Percentiles rank a stretch among this genome's conserved stretches.
phyloP scores from a whole-genome alignment of 2,888 invertebrate species.

The Thumatha senex region DNA sequence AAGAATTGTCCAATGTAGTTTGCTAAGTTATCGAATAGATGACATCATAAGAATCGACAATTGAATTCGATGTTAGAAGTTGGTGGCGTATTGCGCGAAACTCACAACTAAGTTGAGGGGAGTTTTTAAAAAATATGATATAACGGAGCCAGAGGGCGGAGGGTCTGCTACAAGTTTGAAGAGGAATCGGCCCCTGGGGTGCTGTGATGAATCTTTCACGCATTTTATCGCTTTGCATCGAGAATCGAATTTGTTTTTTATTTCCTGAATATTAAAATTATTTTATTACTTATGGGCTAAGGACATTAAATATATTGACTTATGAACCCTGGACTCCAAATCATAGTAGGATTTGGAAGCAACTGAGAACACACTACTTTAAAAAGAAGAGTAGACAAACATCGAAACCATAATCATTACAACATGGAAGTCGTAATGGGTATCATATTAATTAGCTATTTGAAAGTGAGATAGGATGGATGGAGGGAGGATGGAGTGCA shows the following conservation, averaged over 20 bases:
- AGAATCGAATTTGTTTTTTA: constrained; percentile 70
- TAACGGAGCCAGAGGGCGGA: constrained; percentile 62
- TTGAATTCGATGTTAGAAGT: constrained; percentile 65
- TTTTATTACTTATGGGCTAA: too few species aligned
- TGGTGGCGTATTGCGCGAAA: constrained; percentile 48
- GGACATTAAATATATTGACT: too few species aligned
- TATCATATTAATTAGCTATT: too few species aligned
- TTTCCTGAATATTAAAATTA: too few species aligned
- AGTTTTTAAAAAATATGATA: constrained; percentile 78
- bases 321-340: too few species aligned
- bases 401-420: too few species aligned
- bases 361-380: too few species aligned
- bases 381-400: too few species aligned
- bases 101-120: constrained; percentile 56
- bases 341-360: too few species aligned
- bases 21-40: constrained; percentile 39
- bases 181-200: constrained; percentile 74
- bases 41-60: constrained; percentile 48
- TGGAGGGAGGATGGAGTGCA: too few species aligned
- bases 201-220: constrained; percentile 79
- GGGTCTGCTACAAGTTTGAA: constrained; percentile 70
- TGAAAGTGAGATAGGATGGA: too few species aligned
- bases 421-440: too few species aligned
- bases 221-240: constrained; percentile 77
- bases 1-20: constrained; percentile 15